Base-by-base conservation (phyloP, 2,113 vertebrate genomes). In the Entomyzon cyanotis region DNA sequence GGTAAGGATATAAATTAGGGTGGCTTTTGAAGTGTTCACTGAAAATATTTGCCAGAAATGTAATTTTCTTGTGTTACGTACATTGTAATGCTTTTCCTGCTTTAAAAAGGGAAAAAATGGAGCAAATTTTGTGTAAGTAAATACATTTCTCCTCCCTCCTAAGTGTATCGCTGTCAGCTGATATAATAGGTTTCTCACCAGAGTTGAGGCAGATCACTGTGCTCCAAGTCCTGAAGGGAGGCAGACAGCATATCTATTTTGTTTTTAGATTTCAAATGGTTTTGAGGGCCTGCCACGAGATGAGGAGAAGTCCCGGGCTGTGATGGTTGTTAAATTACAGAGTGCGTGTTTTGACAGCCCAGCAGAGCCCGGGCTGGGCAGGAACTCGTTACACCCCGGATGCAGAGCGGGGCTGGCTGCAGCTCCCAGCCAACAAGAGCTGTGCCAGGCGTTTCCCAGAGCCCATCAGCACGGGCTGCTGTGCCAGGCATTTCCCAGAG, bases 291-390 rank as follows among this genome's bases (percentile, higher is more conserved):
- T 93, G 91, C 68, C 30, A 6, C 85, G 87, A 93, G 67, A 84
- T 2, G 5, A 71, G 73, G 79, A 92, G 63, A 87, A 84, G 52
- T 95, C 64, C 64, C 0, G 0, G 59, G 50, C 83, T 91, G 73
- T 92, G 93, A 94, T 83, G 91, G 76, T 47, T 96, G 82, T 47
- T 87, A 86, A 94, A 96, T 95, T 94, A 90, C 27, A 52, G 49
- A 37, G 37, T 10, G 31, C 0, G 0, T 1, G 2, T 77, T 87
- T 64, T 85, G 93, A 82, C 93, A 95, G 27, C 74, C 18, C 47
- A 27, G 31, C 21, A 8, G 86, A 94, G 81, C 64, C 69, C 0
- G 0, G 52, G 56, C 60, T 53, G 59, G 31, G n/a, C 27, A 27
- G 35, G 58, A 89, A 56, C 67, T 77, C 12, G 0, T 92, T 76